phyloP scores from a whole-genome alignment of 2,888 invertebrate species.

The Acheta domesticus region DNA sequence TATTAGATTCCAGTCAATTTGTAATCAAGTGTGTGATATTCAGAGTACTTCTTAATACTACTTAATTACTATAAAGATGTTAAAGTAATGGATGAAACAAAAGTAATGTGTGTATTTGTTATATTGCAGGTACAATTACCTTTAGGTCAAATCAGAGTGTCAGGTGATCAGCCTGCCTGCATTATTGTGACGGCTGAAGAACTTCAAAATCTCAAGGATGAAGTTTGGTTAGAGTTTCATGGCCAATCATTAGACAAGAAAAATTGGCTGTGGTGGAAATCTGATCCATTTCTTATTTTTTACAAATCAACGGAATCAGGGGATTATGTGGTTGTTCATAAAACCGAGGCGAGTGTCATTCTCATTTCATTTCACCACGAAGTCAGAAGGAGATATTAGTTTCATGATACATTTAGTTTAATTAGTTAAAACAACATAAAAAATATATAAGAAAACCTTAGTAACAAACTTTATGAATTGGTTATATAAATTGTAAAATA shows the following conservation, averaged over 20 bases:
- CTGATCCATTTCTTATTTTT: conserved; percentile 46
- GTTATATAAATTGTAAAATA: too few relatives aligned
- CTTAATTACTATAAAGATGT: too few relatives aligned
- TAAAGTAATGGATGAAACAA: too few relatives aligned
- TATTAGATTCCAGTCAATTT: too few relatives aligned
- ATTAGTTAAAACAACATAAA: too few relatives aligned
- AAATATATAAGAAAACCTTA: too few relatives aligned
- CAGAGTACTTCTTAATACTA: too few relatives aligned
- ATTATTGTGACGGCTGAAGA: conserved; percentile 46
- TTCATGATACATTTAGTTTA: too few relatives aligned
- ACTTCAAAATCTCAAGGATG: conserved; percentile 44
- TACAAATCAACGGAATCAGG: conserved; percentile 48
- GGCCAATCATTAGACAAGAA: conserved; percentile 46
- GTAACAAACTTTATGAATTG: too few relatives aligned
- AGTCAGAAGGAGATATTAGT: too few relatives aligned
- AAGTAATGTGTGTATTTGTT: neutral
- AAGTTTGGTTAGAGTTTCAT: conserved; percentile 44
- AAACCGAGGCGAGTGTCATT: conserved; percentile 50
- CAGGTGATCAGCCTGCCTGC: conserved; percentile 35
- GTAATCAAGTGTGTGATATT: too few relatives aligned
- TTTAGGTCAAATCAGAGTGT: neutral
- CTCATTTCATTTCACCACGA: neutral
- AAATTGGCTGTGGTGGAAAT: conserved; percentile 45
- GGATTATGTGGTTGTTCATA: conserved; percentile 51
- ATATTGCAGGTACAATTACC: neutral